phyloP scores from a whole-genome alignment of 1,140 invertebrate species.

The Maconellicoccus hirsutus region DNA sequence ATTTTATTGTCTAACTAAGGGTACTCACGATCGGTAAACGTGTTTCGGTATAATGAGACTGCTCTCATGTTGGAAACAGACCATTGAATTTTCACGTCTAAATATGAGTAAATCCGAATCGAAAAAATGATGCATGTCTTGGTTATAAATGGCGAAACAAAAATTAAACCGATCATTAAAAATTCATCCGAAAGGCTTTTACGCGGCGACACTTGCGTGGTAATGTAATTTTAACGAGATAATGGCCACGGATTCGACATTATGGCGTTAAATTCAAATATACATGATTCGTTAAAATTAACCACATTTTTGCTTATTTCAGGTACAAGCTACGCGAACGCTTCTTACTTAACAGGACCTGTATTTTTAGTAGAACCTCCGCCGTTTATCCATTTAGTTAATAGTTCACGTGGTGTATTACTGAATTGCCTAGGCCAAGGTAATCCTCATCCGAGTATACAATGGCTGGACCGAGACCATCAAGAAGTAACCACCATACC shows the following conservation, averaged over 20 bases:
- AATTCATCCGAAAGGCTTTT: no score
- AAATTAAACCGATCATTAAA: no score
- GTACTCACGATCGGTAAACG: not conserved
- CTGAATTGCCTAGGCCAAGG: constrained; percentile 69
- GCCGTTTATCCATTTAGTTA: not conserved
- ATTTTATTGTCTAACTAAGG: not conserved
- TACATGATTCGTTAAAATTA: no score
- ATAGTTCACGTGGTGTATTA: constrained; percentile 43
- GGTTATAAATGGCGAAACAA: no score
- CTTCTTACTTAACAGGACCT: not conserved
- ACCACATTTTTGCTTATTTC: not conserved
- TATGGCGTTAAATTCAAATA: no score
- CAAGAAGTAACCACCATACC: constrained; percentile 53
- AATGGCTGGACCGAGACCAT: constrained; percentile 60
- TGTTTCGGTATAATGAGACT: not conserved
- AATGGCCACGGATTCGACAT: no score
- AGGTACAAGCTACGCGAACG: not conserved
- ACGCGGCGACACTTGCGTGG: no score
- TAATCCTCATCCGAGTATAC: constrained; percentile 59
- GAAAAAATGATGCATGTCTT: no score
- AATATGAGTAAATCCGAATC: no score
- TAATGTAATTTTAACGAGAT: no score
- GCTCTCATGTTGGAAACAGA: not conserved
- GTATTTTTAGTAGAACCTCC: not conserved
- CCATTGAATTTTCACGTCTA: not conserved